phyloP scores from a whole-genome alignment of 2,113 vertebrate species.

The Hyperopisus bebe region DNA sequence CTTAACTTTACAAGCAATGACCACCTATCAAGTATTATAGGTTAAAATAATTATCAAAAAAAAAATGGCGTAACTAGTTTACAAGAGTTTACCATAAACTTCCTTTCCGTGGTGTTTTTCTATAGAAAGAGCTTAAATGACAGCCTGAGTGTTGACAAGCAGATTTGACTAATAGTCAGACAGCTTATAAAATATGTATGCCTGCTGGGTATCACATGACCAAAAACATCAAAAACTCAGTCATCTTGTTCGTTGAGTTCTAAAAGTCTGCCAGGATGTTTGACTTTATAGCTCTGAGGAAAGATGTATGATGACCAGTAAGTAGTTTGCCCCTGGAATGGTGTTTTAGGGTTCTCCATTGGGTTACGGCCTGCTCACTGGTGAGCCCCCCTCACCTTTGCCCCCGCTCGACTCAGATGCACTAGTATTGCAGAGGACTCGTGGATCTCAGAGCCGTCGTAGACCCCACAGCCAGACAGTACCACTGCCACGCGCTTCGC shows the following conservation, averaged over 20 bases:
- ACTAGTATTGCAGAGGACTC: conserved; percentile 75
- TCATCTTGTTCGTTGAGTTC: neutral
- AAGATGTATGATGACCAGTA: neutral
- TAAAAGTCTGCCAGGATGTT: neutral
- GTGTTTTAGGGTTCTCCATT: neutral
- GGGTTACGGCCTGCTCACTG: neutral
- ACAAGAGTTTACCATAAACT: neutral
- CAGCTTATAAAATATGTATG: neutral
- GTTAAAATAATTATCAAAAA: neutral
- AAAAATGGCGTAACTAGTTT: neutral
- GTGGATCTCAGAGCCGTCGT: conserved; percentile 75
- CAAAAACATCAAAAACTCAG: neutral
- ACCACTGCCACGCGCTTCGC: conserved; percentile 69
- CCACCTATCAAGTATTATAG: neutral
- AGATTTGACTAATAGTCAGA: neutral
- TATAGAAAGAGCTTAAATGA: neutral
- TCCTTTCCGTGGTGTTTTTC: neutral
- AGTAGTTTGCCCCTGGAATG: neutral
- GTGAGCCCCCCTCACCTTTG: conserved; percentile 59
- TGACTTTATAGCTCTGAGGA: neutral
- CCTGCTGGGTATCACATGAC: neutral
- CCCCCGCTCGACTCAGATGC: conserved; percentile 74
- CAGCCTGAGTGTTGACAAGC: neutral
- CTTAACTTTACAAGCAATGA: neutral
- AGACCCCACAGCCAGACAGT: conserved; percentile 75